Evolutionary conservation across 2,888 invertebrate species (phyloP), one percentile per base, ranked within the genome.

Genomic region (Halictus quadricinctus): DNA sequence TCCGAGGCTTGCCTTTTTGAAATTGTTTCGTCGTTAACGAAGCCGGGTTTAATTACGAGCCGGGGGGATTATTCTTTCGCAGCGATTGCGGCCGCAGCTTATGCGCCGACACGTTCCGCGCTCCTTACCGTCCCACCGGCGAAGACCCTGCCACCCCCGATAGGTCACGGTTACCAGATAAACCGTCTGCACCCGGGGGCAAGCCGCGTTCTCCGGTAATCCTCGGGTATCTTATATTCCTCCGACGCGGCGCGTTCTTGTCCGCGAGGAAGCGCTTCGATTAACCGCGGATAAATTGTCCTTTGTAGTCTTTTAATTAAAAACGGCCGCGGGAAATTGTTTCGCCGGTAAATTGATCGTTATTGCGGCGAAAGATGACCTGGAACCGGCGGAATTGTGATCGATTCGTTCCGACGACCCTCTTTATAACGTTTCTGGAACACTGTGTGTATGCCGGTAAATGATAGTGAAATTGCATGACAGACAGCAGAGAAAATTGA

Each of bases 81-180:
- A 7, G 54, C 72, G 78, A 72, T 72, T 41, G 72, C 54, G 15
- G 21, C 18, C 50, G 10, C 36, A 36, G 76, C 41, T 78, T 78
- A 78, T 78, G 78, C 78, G 29, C 70, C 58, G 78, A 78, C 78
- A 72, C 78, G 78, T 58, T 29, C 72, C 72, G 43, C 72, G 58
- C 50, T 70, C 54, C 58, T 58, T 78, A 25, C 43, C 78, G 43
- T 72, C 54, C 36, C 70, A 41, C 58, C 43, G 13, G 21, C 72
- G 78, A 43, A 13, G 43, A 46, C 29, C 43, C 54, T 18, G 58
- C 36, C 21, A 2, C 43, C 43, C 10, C 58, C 72, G 78, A 78
- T 78, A 78, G 78, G 78, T 78, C 78, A 78, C 78, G 78, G 78
- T 60, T 78, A 58, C 78, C 70, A 43, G 58, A 72, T 78, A 72